Base-by-base conservation (phyloP, 2,797 vertebrate genomes). In the Sebastes elongatus region DNA sequence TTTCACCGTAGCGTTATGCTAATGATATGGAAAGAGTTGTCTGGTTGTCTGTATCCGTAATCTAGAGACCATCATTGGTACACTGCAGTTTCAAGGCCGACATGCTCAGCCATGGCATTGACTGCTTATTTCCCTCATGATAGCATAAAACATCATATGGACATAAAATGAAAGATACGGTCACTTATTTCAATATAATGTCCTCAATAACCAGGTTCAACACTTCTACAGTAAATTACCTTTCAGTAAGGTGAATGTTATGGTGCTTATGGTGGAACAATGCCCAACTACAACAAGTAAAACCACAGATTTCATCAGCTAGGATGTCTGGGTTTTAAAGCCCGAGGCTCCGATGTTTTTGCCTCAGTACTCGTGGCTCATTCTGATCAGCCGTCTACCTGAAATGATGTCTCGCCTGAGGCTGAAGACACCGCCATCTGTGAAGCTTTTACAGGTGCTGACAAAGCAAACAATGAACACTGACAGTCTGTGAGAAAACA, bases 381-480 rank as follows among this genome's bases (percentile, higher is more conserved):
- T 52, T 62, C 61, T 60, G 55, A 76, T 76, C 66, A 68, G 42
- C 78, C 16, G 49, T 75, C 73, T 28, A n/a, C 61, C 65, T 71
- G 60, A 18, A 57, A 63, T 13, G 38, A 76, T 49, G 84, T 74
- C 62, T 68, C 1, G 23, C 80, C 78, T 14, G 35, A 67, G 77
- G 82, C 66, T 18, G 46, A 67, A 65, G 80, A 62, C 33, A 9
- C 53, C 2, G 14, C 60, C 68, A 27, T 68, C 62, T 87, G 77
- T 74, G 68, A 63, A 11, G 73, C 42, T 30, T 66, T 72, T n/a
- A 52, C 55, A 80, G 61, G 22, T 57, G 85, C 77, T 81, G 75
- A 85, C 61, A 9, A 56, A 71, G 75, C 74, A 76, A 71, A 66
- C 52, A 9, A 14, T 2, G 10, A 72, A 59, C 30, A 7, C 52